phyloP scores from a whole-genome alignment of 2,113 vertebrate species.

The Petrocephalus microphthalmus region DNA sequence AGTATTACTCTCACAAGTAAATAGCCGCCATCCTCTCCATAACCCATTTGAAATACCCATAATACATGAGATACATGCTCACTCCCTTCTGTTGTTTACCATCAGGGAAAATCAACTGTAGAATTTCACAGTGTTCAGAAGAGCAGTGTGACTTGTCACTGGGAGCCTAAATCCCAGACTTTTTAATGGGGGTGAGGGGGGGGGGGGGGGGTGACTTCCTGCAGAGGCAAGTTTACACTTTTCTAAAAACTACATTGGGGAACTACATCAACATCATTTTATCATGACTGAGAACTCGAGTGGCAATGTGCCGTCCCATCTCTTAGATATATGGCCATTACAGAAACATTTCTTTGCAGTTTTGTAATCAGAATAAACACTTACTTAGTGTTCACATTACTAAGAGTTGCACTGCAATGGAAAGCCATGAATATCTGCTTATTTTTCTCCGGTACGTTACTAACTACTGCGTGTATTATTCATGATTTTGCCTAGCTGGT shows the following conservation, averaged over 20 bases:
- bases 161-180: background rate
- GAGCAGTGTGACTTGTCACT: background rate
- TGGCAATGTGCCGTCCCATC: background rate
- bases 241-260: background rate
- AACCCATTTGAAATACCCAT: background rate
- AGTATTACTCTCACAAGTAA: conserved; percentile 36
- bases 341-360: background rate
- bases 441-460: background rate
- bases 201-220: background rate
- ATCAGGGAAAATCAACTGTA: background rate
- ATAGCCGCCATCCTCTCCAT: background rate
- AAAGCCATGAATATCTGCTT: background rate
- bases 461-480: background rate
- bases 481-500: background rate
- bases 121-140: background rate
- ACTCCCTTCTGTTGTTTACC: background rate
- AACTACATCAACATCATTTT: background rate
- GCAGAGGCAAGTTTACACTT: background rate
- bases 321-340: background rate
- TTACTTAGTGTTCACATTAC: background rate
- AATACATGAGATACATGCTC: background rate
- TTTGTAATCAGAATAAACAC: background rate
- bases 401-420: too few species aligned
- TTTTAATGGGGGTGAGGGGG: background rate
- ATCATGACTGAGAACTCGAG: background rate